phyloP scores from a whole-genome alignment of 1,140 invertebrate genomes.

The Euschistus heros region DNA sequence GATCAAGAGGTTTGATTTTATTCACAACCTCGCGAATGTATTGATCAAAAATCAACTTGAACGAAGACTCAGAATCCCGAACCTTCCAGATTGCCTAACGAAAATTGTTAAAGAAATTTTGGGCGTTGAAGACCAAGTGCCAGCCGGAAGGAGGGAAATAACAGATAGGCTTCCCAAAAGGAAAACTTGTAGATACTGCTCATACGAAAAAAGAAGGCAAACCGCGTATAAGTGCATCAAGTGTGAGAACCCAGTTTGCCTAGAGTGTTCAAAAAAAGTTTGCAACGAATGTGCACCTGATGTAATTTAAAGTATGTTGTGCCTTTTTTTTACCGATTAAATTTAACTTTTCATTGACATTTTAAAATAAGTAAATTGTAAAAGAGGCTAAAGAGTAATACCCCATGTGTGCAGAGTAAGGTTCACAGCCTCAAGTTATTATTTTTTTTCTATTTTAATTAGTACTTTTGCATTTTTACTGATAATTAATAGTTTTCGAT shows the following conservation, averaged over 20 bases:
- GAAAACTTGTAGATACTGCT: neutral
- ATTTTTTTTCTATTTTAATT: neutral
- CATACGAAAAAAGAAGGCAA: neutral
- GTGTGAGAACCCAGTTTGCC: neutral
- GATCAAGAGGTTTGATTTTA: too few species aligned
- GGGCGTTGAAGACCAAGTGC: neutral
- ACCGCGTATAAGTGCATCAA: neutral
- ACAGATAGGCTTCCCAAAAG: neutral
- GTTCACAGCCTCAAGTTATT: neutral
- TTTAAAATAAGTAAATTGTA: too few species aligned
- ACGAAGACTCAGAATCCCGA: neutral
- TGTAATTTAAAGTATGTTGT: neutral
- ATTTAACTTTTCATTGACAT: too few species aligned
- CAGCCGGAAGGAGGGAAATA: neutral
- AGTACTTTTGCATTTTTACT: neutral
- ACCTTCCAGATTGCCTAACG: neutral
- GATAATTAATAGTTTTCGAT: neutral
- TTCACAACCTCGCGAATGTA: too few species aligned
- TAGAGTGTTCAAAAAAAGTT: too few species aligned
- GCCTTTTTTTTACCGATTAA: too few species aligned
- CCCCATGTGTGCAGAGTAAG: too few species aligned
- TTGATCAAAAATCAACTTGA: neutral
- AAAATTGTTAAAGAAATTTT: too few species aligned
- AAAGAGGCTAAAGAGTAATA: too few species aligned
- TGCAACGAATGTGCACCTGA: neutral